Evolutionary conservation across 2,113 vertebrate species (phyloP).

Genomic region (Microtus oregoni): DNA sequence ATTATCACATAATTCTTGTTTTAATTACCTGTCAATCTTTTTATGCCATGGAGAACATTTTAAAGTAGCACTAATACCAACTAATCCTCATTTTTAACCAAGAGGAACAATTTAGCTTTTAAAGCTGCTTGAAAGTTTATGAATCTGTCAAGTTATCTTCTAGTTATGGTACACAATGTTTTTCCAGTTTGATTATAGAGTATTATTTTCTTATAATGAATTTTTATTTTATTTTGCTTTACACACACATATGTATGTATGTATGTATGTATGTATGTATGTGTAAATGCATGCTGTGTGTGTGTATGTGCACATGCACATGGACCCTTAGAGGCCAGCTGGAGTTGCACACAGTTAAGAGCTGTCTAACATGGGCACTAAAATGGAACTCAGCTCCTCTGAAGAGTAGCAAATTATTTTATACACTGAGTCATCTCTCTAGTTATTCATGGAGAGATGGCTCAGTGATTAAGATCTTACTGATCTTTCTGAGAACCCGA

Average conservation of each 20-base stretch:
- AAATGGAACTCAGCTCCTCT: neutral
- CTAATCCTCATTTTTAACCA: neutral
- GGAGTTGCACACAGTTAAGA: neutral
- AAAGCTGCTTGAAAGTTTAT: neutral
- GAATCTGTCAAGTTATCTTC: neutral
- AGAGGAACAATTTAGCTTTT: neutral
- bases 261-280: too few relatives aligned
- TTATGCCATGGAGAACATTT: constrained; percentile 27
- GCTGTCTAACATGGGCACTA: neutral
- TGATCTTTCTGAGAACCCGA: neutral
- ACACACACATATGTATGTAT: neutral
- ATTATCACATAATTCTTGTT: constrained; percentile 36
- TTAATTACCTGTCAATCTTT: constrained; percentile 41
- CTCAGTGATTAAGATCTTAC: neutral
- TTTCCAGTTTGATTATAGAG: constrained; percentile 6
- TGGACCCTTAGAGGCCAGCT: neutral
- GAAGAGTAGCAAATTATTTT: neutral
- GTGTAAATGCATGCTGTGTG: neutral
- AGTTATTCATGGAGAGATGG: neutral
- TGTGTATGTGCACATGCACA: neutral
- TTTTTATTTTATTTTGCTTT: neutral
- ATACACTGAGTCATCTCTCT: neutral
- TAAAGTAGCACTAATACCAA: neutral
- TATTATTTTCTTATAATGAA: neutral
- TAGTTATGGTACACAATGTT: neutral